These are phyloP conservation scores for Vesta saturnalis DNA, from an alignment of 2,888 invertebrate genomes.

Conservation along the genomic window DNA sequence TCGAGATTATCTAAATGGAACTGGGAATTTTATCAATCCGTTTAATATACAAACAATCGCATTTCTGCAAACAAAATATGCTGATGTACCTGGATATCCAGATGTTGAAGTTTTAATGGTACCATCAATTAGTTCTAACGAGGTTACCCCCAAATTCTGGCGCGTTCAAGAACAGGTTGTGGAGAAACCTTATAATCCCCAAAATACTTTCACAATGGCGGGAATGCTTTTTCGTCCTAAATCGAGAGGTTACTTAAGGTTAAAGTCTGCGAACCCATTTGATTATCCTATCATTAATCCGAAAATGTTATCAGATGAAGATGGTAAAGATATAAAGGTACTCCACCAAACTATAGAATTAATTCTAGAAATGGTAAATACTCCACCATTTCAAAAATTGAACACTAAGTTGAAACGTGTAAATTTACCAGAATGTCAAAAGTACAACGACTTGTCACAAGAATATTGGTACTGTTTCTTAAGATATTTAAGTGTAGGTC, in stretches of 20 bases:
- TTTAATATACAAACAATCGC: neutral
- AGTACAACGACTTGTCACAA: slow-evolving; percentile 67
- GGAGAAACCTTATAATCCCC: too few species aligned
- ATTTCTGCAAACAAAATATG: neutral
- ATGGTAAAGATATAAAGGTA: neutral
- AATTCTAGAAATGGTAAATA: slow-evolving; percentile 54
- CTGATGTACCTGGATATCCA: neutral
- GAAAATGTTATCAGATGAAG: neutral
- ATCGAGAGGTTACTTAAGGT: neutral
- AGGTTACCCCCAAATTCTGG: too few species aligned
- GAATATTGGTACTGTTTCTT: slow-evolving; percentile 72
- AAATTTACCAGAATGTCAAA: slow-evolving; percentile 66
- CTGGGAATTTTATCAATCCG: neutral
- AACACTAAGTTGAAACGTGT: slow-evolving; percentile 68
- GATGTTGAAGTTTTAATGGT: neutral
- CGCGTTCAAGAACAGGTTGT: too few species aligned
- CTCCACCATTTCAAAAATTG: slow-evolving; percentile 67
- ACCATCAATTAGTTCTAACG: too few species aligned
- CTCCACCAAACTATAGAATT: slow-evolving; percentile 30
- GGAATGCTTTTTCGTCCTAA: neutral
- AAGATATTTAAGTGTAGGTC: slow-evolving; percentile 66
- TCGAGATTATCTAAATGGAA: neutral
- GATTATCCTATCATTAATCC: neutral
- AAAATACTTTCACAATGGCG: neutral
- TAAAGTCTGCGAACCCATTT: too few species aligned